These are phyloP conservation scores for Manis pentadactyla DNA, from an alignment of 2,797 vertebrate species.

Conservation along the genomic window DNA sequence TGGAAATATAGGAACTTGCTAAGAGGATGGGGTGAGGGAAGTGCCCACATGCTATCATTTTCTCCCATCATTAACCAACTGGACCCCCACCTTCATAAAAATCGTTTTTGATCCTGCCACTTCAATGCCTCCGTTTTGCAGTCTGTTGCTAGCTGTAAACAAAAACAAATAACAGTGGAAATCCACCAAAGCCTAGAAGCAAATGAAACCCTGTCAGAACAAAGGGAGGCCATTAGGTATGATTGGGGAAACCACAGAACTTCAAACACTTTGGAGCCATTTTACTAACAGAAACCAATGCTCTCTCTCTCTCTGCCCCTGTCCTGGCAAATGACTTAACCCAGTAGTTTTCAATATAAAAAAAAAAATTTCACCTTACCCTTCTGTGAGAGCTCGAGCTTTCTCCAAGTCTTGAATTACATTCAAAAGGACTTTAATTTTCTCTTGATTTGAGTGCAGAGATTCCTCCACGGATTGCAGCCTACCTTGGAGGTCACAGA, in stretches of 20 bases:
- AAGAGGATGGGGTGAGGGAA: background rate
- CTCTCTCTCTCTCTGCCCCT: background rate
- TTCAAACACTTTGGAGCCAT: background rate
- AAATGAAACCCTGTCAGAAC: background rate
- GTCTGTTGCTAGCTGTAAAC: background rate
- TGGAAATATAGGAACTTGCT: background rate
- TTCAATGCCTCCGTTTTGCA: background rate
- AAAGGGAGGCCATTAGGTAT: background rate
- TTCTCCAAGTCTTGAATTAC: slow-evolving; percentile 99
- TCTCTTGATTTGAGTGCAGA: slow-evolving; percentile 96
- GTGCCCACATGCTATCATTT: accelerated
- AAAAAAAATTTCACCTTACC: slow-evolving; percentile 88
- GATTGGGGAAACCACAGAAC: background rate
- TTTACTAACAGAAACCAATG: background rate
- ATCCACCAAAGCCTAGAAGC: background rate
- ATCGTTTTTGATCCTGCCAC: background rate
- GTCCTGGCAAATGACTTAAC: slow-evolving; percentile 29
- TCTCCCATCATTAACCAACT: background rate
- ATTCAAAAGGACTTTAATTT: slow-evolving; percentile 98
- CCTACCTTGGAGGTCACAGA: slow-evolving; percentile 90
- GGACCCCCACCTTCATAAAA: background rate
- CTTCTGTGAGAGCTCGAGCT: slow-evolving; percentile 96
- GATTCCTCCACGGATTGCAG: slow-evolving; percentile 96
- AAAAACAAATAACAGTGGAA: background rate
- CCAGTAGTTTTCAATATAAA: slow-evolving; percentile 17